A percentile compares a stretch with the other conserved stretches of the same genome.
Evolutionary conservation across 2,797 vertebrate species (phyloP).

Genomic region (Crocodylus rhombifer): DNA sequence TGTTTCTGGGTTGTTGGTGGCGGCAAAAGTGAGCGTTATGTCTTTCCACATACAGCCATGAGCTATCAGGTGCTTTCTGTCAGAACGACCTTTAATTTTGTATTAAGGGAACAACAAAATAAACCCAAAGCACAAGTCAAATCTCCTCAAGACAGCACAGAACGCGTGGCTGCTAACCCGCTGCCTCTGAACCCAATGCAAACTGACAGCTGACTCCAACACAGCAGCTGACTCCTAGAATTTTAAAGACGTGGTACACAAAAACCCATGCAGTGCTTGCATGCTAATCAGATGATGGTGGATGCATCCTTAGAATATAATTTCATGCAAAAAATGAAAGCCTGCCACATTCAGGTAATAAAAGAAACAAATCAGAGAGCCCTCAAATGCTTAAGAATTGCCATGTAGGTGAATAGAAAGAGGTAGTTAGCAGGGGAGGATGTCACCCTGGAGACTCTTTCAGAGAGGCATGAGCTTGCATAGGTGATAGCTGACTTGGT

Average conservation of each 20-base stretch:
- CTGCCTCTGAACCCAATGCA: neutral
- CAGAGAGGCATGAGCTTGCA: too few relatives aligned
- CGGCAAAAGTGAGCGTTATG: neutral
- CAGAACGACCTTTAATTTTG: neutral
- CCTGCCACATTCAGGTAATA: neutral
- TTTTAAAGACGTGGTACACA: neutral
- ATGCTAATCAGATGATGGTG: neutral
- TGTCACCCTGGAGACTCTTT: too few relatives aligned
- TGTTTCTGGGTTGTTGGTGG: neutral
- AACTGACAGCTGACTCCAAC: neutral
- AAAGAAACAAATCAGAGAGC: neutral
- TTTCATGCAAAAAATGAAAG: neutral
- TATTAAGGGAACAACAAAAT: neutral
- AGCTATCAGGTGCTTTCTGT: neutral
- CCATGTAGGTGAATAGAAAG: neutral
- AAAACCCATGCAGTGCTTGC: accelerated
- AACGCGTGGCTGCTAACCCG: neutral
- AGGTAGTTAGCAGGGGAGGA: too few relatives aligned
- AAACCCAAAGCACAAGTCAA: neutral
- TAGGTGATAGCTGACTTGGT: too few relatives aligned
- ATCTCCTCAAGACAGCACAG: neutral
- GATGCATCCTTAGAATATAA: neutral
- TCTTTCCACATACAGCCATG: neutral
- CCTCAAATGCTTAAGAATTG: neutral
- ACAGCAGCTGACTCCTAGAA: neutral